Percentiles rank a stretch among this genome's conserved stretches.
These are phyloP conservation scores for Sebastes cheni DNA, from an alignment of 2,797 vertebrate genomes.

Conservation along the genomic window DNA sequence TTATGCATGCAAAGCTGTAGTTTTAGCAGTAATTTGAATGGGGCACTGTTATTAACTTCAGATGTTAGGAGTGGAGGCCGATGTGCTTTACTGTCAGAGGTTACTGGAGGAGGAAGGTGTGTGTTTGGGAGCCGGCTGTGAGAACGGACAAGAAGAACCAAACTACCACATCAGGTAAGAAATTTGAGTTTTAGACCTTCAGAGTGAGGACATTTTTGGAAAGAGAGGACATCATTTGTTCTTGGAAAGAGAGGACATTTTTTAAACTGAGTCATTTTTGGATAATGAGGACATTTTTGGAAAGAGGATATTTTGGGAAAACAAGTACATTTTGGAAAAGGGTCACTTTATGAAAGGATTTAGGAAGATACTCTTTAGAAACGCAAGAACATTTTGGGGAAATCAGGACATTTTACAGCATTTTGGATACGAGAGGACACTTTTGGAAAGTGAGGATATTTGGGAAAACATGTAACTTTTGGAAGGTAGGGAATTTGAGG, in stretches of 20 bases:
- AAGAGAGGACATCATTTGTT: background rate
- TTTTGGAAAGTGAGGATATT: background rate
- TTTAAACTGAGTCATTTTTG: too few relatives aligned
- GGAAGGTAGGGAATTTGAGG: background rate
- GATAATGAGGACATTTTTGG: background rate
- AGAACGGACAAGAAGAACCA: slow-evolving; percentile 48
- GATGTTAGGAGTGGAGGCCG: slow-evolving; percentile 39
- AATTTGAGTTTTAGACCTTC: background rate
- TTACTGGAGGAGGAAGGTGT: slow-evolving; percentile 69
- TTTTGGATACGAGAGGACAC: too few relatives aligned
- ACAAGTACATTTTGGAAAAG: background rate
- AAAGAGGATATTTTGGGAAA: background rate
- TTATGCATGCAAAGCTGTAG: background rate
- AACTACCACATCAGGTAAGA: slow-evolving; percentile 62
- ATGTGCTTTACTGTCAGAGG: slow-evolving; percentile 65
- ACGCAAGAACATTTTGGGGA: too few relatives aligned
- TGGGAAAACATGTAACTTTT: background rate
- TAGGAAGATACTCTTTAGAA: too few relatives aligned
- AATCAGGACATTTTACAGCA: too few relatives aligned
- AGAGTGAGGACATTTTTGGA: background rate
- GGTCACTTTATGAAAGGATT: background rate
- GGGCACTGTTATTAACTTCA: background rate
- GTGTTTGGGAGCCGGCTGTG: slow-evolving; percentile 53
- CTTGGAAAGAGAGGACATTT: background rate
- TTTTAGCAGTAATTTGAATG: background rate